These are phyloP conservation scores for Gobio gobio DNA, from an alignment of 2,113 vertebrate species.

Conservation along the genomic window DNA sequence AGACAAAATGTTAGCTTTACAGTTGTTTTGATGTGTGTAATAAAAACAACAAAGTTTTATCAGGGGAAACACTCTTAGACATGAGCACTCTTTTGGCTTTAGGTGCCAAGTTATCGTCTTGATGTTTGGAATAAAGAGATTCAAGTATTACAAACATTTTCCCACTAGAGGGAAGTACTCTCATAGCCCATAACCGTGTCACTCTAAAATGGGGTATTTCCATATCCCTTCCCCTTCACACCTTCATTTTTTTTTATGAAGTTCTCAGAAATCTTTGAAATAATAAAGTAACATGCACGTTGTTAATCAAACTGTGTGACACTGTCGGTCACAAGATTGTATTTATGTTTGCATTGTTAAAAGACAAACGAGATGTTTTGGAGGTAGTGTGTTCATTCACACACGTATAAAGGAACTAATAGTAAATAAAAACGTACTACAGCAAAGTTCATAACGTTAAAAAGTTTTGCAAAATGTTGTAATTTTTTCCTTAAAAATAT, in stretches of 20 bases:
- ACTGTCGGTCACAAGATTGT: not conserved
- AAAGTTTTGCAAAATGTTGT: no score
- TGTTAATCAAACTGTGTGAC: not conserved
- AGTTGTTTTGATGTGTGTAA: not conserved
- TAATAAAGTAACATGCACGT: conserved; percentile 5
- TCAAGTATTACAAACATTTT: conserved; percentile 21
- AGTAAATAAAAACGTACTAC: not conserved
- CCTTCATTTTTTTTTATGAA: not conserved
- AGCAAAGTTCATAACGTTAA: not conserved
- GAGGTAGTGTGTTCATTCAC: not conserved
- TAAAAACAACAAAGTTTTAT: not conserved
- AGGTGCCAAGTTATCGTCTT: not conserved
- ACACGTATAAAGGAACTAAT: not conserved
- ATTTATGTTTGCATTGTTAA: not conserved
- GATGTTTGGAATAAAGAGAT: conserved; percentile 13
- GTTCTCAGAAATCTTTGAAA: not conserved
- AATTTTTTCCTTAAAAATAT: no score
- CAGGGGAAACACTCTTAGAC: conserved; percentile 5
- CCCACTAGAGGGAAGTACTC: conserved; percentile 43
- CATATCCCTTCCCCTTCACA: not conserved
- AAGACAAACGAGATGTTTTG: not conserved
- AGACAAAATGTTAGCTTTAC: not conserved
- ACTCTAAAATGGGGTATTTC: not conserved
- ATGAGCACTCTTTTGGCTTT: not conserved
- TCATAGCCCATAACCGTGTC: not conserved